Evolutionary conservation across 2,888 invertebrate genomes (phyloP).

Genomic region (Epiblema foenella): DNA sequence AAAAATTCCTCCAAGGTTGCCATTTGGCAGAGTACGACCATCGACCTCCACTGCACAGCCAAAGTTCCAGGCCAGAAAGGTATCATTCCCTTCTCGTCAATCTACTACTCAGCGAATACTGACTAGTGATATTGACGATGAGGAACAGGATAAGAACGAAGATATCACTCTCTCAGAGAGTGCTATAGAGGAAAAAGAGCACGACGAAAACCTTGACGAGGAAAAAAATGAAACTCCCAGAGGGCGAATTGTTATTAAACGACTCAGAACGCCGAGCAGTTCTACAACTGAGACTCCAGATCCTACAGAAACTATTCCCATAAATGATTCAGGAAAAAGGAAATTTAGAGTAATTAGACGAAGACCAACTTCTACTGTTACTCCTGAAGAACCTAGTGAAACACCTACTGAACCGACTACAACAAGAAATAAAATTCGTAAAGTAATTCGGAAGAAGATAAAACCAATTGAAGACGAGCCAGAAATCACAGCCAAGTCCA

Average conservation of each 20-base stretch:
- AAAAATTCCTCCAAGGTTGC: conserved; percentile 60
- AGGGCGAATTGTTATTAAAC: conserved; percentile 64
- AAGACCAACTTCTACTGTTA: conserved; percentile 64
- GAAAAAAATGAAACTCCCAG: conserved; percentile 55
- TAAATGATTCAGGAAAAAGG: conserved; percentile 68
- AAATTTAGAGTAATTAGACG: conserved; percentile 72
- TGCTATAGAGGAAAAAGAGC: conserved; percentile 79
- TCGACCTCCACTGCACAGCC: conserved; percentile 52
- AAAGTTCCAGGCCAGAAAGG: conserved; percentile 61
- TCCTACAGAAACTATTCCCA: conserved; percentile 62
- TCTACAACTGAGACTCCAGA: conserved; percentile 54
- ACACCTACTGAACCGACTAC: conserved; percentile 54
- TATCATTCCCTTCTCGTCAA: conserved; percentile 65
- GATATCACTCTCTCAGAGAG: conserved; percentile 80
- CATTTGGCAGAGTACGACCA: conserved; percentile 64
- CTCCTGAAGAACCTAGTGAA: conserved; percentile 49
- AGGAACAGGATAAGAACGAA: conserved; percentile 69
- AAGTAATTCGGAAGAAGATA: conserved; percentile 74
- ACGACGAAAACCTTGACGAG: conserved; percentile 60
- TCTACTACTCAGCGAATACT: conserved; percentile 62
- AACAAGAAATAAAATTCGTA: conserved; percentile 62
- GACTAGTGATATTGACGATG: conserved; percentile 58
- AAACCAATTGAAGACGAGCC: conserved; percentile 62
- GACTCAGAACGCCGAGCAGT: conserved; percentile 57
- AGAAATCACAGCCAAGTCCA: conserved; percentile 61